Evolutionary conservation across 2,888 invertebrate species (phyloP), one percentile per base, ranked within the genome.

Genomic region (Anaspis maculata): DNA sequence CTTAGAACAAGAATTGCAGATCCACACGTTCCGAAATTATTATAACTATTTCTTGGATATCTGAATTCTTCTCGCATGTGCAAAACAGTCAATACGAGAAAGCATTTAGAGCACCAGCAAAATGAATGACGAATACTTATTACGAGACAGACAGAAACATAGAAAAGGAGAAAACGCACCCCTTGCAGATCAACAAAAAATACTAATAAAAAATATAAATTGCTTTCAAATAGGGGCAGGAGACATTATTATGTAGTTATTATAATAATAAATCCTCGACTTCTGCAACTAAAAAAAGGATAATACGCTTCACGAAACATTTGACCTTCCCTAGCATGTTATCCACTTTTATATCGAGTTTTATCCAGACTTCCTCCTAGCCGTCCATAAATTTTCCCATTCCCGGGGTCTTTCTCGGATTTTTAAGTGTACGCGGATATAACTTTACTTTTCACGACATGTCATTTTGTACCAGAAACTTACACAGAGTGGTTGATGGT

Each of bases 231-330:
- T 51, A 46, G 51, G 49, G 45, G 44, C 49, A 48, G 44, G 39
- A 37, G 51, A 55, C 57, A 56, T 57, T 57, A 57, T 57, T 52
- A 55, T 56, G 56, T 55, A 56, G 54, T 59, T 57, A 57, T 57
- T 57, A 54, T 56, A 52, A 57, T 49, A 46, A 59, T 59, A 59
- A 59, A 57, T 57, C 56, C n/a, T 55, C 41, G 42, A 40, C 33
- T 48, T 44, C 36, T 38, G 42, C 41, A 41, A 46, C 46, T 45
- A 45, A 46, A 45, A 52, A 52, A 54, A 49, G 46, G 46, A 50
- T 52, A 48, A 45, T 52, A 49, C 51, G 51, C 51, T 54, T 41
- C 49, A 47, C 42, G 42, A 52, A 49, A 50, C 53, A 55, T 54
- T 51, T 55, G 55, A 51, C 52, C 51, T 52, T 48, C 52, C 52